Conservation (phyloP, 2,113 vertebrate species). For the Lepus americanus region DNA sequence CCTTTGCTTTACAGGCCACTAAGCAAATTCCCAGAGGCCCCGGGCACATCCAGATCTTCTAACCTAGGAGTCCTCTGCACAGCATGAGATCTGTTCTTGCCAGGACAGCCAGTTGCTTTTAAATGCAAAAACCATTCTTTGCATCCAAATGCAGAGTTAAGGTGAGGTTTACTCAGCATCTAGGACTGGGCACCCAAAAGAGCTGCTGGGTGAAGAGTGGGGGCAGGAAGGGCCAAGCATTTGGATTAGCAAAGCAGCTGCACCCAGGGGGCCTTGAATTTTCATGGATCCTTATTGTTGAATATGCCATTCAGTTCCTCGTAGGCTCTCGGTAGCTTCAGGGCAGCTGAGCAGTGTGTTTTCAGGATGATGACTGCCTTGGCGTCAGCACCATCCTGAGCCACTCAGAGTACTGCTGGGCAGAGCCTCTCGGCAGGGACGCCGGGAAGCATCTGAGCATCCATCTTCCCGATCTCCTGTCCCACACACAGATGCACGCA, state of each 20-base stretch:
- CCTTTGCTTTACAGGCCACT: background rate
- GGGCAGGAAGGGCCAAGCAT: rapidly evolving
- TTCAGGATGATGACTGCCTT: background rate
- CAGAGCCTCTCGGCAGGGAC: background rate
- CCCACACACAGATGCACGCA: background rate
- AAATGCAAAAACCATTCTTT: background rate
- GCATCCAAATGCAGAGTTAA: background rate
- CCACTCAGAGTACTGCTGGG: background rate
- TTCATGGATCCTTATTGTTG: background rate
- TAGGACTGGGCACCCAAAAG: background rate
- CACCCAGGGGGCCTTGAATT: background rate
- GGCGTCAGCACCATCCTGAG: background rate
- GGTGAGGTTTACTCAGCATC: background rate
- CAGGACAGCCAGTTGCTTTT: background rate
- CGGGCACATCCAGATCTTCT: background rate
- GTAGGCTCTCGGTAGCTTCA: background rate
- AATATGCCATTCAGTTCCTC: background rate
- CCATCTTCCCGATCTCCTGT: background rate
- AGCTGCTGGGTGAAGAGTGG: background rate
- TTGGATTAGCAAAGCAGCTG: background rate
- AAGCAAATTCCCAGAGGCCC: background rate
- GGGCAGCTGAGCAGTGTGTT: background rate
- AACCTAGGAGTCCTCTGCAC: background rate
- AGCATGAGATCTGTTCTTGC: rapidly evolving
- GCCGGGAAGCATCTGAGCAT: background rate